Percentiles rank a stretch among this genome's conserved stretches.
Evolutionary conservation across 2,113 vertebrate genomes (phyloP).

Genomic region (Pituophis catenifer): DNA sequence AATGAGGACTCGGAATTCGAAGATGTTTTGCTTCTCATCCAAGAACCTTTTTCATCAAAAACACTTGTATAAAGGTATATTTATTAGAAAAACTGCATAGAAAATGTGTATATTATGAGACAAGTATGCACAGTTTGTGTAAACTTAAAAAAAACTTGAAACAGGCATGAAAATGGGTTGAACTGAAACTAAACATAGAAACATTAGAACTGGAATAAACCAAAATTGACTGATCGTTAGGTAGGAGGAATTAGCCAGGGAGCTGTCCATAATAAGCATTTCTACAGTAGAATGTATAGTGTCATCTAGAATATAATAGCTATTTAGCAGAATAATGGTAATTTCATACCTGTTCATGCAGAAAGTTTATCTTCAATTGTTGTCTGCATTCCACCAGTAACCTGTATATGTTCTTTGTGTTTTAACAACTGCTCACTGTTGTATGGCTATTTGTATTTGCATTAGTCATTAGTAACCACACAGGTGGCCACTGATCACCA

Average conservation of each 20-base stretch:
- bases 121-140: not conserved
- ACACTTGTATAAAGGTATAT: not conserved
- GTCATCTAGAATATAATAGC: not conserved
- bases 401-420: not conserved
- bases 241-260: not conserved
- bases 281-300: not conserved
- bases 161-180: not conserved
- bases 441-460: not conserved
- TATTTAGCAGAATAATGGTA: not conserved
- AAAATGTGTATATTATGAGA: not conserved
- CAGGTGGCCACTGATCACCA: not conserved
- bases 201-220: not conserved
- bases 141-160: not conserved
- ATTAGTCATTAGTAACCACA: not conserved
- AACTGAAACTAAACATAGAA: not conserved
- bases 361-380: not conserved
- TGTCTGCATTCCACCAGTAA: not conserved
- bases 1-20: too few species aligned
- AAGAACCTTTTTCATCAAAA: not conserved
- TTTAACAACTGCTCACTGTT: not conserved
- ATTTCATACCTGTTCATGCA: not conserved
- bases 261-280: not conserved
- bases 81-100: not conserved
- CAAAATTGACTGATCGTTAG: not conserved
- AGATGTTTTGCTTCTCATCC: not conserved